Base-by-base conservation (phyloP, 2,113 vertebrate species). In the Hassar affinis region DNA sequence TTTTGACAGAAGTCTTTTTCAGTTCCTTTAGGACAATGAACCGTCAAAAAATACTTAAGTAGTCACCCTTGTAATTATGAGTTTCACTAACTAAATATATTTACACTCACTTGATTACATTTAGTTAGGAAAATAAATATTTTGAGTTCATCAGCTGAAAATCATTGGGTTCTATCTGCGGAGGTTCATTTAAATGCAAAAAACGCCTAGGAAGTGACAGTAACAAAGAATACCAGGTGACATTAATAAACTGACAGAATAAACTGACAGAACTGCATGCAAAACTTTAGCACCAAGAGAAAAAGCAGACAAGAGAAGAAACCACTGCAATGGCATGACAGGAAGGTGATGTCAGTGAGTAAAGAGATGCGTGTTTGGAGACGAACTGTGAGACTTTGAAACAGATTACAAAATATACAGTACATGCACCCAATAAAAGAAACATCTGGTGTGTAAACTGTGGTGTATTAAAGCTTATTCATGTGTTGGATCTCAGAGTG, bases 341-440 rank as follows among this genome's bases (percentile, higher is more conserved):
- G 18, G 22, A 5, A 71, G 11, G 10, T 71, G 38, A 45, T 12
- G 9, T 68, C 20, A 69, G 25, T 69, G 25, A 69, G 25, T 71
- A 5, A 72, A n/a, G 10, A 47, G 25, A 49, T 14, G 3, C 0
- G 12, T 47, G 69, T 27, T 47, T 72, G 64, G 20, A 42, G 64
- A 38, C 9, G 4, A 69, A 69, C 1, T 69, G 42, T 17, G 11
- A 72, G 25, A n/a, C 22, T 49, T 25, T 72, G 69, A 72, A 72
- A 49, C 25, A 72, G 35, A n/a, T 72, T 27, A 49, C 27, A 27
- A 72, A 49, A 72, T 72, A 72, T 72, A 49, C 69, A 47, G 45
- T 25, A 49, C 22, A 72, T n/a, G 20, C 68, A 47, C 68, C 12
- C 45, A 49, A 27, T 72, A 72, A 49, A 72, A 49, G 42, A 15